A percentile compares a stretch with the other conserved stretches of the same genome.
Conservation (phyloP, 2,888 invertebrate species). For the Raillietiella orientalis region DNA sequence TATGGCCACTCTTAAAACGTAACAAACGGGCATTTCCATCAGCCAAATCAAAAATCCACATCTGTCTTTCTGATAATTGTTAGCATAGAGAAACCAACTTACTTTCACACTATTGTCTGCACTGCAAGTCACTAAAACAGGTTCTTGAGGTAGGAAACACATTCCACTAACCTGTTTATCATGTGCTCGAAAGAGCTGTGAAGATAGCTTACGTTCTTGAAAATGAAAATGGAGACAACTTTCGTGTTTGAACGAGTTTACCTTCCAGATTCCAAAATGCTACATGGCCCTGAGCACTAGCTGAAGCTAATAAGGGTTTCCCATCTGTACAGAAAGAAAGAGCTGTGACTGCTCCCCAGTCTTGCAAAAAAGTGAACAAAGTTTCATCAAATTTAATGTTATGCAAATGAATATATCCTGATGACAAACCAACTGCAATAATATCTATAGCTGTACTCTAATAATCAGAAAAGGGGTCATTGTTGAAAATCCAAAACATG, state of each 20-base stretch:
- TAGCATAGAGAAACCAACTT: constrained; percentile 20
- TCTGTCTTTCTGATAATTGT: constrained; percentile 7
- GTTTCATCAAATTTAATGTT: constrained; percentile 56
- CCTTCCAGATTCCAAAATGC: constrained; percentile 70
- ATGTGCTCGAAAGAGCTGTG: constrained; percentile 52
- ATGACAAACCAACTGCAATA: constrained; percentile 47
- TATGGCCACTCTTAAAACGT: constrained; percentile 48
- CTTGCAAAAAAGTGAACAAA: constrained; percentile 54
- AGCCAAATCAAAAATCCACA: constrained; percentile 44
- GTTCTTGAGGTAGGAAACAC: constrained; percentile 54
- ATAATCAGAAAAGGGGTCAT: constrained; percentile 4
- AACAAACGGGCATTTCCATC: constrained; percentile 61
- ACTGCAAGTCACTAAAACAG: constrained; percentile 60
- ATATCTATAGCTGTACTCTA: constrained; percentile 69
- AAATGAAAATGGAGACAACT: not conserved
- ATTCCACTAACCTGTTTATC: constrained; percentile 36
- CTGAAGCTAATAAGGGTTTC: constrained; percentile 50
- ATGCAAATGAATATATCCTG: constrained; percentile 50
- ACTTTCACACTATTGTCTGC: constrained; percentile 75
- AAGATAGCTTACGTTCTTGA: constrained; percentile 29
- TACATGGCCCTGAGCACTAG: constrained; percentile 46
- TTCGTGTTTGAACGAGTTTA: constrained; percentile 1
- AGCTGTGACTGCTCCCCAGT: constrained; percentile 57
- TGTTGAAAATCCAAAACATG: constrained; percentile 1
- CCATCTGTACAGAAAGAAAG: constrained; percentile 64